Conservation (phyloP, 2,797 vertebrate genomes). For the Salmo trutta region DNA sequence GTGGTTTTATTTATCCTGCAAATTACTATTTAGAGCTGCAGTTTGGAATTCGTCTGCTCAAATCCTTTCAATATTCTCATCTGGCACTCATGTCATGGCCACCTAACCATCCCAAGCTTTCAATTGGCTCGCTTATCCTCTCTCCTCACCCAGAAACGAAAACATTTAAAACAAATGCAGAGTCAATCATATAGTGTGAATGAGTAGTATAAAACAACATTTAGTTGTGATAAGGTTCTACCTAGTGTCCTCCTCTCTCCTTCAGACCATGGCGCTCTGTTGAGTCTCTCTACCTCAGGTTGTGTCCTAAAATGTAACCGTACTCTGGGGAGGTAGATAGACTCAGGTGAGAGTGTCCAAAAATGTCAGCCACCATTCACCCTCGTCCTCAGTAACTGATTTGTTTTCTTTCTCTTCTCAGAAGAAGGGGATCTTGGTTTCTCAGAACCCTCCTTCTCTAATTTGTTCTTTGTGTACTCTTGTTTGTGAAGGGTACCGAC, state of each 20-base stretch:
- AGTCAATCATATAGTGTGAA: background rate
- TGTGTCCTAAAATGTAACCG: background rate
- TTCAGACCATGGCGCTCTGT: background rate
- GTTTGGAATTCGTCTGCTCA: background rate
- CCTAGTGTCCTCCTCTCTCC: background rate
- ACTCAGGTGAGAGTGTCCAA: background rate
- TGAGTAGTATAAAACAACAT: background rate
- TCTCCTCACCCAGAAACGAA: background rate
- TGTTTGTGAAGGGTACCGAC: background rate
- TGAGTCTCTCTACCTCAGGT: background rate
- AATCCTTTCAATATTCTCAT: background rate
- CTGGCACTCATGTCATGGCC: background rate
- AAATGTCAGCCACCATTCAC: conserved; percentile 30
- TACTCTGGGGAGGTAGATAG: background rate
- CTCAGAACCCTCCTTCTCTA: conserved; percentile 35
- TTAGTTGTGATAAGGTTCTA: background rate
- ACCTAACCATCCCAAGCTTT: background rate
- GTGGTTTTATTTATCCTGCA: background rate
- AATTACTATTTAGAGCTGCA: background rate
- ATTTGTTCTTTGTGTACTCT: conserved; percentile 28
- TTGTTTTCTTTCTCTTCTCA: conserved; percentile 47
- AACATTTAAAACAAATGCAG: background rate
- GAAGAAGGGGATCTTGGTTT: conserved; percentile 36
- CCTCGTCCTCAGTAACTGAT: conserved; percentile 48
- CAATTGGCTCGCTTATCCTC: background rate